These are phyloP conservation scores for Lycaena phlaeas DNA, from an alignment of 2,888 invertebrate species.

Conservation along the genomic window DNA sequence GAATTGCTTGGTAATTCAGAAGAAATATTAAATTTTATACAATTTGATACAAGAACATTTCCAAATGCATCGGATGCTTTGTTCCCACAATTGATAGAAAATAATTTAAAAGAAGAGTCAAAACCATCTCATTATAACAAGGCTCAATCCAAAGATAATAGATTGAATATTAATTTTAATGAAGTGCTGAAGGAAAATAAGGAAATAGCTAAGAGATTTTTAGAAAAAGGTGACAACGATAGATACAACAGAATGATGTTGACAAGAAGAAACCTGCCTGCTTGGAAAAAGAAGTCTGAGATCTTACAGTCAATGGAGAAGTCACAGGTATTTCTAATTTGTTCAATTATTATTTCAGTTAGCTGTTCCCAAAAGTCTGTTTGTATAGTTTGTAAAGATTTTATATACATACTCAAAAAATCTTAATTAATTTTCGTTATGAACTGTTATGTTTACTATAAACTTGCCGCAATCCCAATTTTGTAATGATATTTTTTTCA, in stretches of 20 bases:
- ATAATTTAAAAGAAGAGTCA: constrained; percentile 31
- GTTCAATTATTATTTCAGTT: no score
- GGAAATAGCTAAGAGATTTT: constrained; percentile 74
- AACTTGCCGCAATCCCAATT: no score
- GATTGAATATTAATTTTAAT: constrained; percentile 59
- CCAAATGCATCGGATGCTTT: constrained; percentile 69
- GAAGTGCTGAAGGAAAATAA: constrained; percentile 75
- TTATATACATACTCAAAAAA: no score
- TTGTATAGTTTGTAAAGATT: no score
- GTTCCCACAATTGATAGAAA: constrained; percentile 73
- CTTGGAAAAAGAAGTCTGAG: constrained; percentile 79
- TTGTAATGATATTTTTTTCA: no score
- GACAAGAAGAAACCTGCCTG: constrained; percentile 77
- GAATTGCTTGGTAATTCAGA: constrained; percentile 80
- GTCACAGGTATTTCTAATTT: no score
- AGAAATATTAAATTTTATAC: constrained; percentile 74
- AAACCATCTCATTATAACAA: constrained; percentile 78
- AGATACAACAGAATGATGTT: constrained; percentile 79
- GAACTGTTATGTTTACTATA: no score
- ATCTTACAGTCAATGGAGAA: constrained; percentile 77
- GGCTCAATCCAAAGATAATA: constrained; percentile 71
- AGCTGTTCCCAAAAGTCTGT: no score
- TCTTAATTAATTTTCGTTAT: no score
- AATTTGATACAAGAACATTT: constrained; percentile 66
- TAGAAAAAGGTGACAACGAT: constrained; percentile 72